These are phyloP conservation scores for Platysternon megacephalum DNA, from an alignment of 2,113 vertebrate species.

Conservation along the genomic window DNA sequence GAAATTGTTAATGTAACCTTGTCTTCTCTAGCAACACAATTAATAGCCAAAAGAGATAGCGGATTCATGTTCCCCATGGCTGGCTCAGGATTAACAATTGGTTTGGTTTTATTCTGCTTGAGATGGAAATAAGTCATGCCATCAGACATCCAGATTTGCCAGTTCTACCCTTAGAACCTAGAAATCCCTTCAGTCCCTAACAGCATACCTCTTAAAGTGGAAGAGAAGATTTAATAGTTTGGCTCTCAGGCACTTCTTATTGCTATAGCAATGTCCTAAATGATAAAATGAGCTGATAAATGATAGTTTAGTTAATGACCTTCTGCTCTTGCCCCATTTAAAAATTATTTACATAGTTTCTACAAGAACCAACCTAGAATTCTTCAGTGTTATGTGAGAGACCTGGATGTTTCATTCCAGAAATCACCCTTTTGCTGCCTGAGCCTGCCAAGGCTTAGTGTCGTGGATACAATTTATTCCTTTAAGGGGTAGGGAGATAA, in stretches of 20 bases:
- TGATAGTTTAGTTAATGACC: neutral
- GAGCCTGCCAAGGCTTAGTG: neutral
- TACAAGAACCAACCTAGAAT: neutral
- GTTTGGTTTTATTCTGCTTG: neutral
- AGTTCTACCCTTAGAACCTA: neutral
- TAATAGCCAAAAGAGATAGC: neutral
- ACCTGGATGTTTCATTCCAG: neutral
- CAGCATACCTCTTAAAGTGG: neutral
- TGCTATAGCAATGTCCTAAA: neutral
- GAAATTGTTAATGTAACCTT: neutral
- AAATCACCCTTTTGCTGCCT: neutral
- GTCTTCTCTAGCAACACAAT: neutral
- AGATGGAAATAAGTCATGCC: neutral
- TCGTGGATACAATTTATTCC: neutral
- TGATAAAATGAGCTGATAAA: neutral
- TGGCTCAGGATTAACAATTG: neutral
- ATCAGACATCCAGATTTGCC: neutral
- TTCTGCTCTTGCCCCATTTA: neutral
- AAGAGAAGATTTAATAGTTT: neutral
- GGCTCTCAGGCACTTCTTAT: neutral
- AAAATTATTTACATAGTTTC: neutral
- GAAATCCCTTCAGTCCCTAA: neutral
- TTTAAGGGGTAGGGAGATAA: neutral
- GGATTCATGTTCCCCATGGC: neutral
- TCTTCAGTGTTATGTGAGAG: neutral